Conservation (phyloP, 1,140 invertebrate species). For the Drosophila aff. region DNA sequence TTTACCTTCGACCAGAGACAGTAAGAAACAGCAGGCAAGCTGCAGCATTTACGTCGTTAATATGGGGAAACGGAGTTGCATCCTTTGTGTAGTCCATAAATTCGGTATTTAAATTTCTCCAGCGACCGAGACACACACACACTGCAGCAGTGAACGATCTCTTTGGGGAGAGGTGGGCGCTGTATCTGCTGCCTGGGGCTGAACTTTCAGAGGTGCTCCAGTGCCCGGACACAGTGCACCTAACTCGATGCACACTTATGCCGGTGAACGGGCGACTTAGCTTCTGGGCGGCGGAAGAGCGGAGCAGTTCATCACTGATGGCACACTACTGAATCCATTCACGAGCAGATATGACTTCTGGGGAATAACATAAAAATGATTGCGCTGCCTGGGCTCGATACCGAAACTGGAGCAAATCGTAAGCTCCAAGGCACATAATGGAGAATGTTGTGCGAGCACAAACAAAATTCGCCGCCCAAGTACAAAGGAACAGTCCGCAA, state of each 20-base stretch:
- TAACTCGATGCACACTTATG: background rate
- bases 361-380: constrained; percentile 13
- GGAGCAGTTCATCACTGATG: constrained; percentile 11
- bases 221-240: background rate
- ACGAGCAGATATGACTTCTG: constrained; percentile 4
- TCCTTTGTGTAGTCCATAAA: constrained; percentile 20
- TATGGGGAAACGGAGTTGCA: constrained; percentile 1
- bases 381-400: constrained; percentile 5
- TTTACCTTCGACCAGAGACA: constrained; percentile 22
- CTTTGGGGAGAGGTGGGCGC: constrained; percentile 3
- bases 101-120: constrained; percentile 18
- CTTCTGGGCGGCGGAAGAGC: background rate
- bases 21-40: background rate
- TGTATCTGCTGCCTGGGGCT: constrained; percentile 1
- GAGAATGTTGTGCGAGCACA: constrained; percentile 27
- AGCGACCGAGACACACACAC: constrained; percentile 1
- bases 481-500: constrained; percentile 45
- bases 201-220: constrained; percentile 7
- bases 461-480: constrained; percentile 51
- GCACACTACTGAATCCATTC: constrained; percentile 17
- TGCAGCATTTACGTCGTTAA: constrained; percentile 20
- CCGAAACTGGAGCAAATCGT: constrained; percentile 7
- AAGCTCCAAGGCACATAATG: constrained; percentile 18
- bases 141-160: constrained; percentile 10
- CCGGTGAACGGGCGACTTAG: too few species aligned